Evolutionary conservation across 2,113 vertebrate species (phyloP).

Genomic region (Paramisgurnus dabryanus): DNA sequence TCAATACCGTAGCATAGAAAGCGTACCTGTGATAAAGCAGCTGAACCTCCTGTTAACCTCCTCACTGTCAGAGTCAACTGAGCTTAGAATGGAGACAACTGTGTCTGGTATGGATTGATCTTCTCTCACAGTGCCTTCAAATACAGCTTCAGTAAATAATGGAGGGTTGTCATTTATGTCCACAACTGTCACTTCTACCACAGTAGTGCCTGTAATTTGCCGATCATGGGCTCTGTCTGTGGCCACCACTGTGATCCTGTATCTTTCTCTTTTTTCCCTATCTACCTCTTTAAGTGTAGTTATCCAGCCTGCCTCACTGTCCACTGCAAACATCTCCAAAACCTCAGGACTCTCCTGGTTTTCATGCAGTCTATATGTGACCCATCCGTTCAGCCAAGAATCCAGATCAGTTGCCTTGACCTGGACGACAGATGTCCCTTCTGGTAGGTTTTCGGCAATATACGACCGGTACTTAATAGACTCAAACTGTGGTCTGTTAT

Average conservation of each 20-base stretch:
- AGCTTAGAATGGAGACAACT: constrained; percentile 79
- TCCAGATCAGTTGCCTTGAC: constrained; percentile 79
- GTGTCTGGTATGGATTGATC: constrained; percentile 76
- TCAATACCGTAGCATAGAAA: background rate
- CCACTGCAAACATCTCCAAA: constrained; percentile 77
- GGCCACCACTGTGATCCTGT: constrained; percentile 74
- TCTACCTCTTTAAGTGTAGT: constrained; percentile 80
- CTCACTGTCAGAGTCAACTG: constrained; percentile 78
- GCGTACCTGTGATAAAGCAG: constrained; percentile 82
- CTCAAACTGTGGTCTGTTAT: constrained; percentile 81
- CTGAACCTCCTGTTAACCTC: constrained; percentile 77
- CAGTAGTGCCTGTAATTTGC: constrained; percentile 70
- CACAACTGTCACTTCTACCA: constrained; percentile 78
- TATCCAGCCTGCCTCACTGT: constrained; percentile 81
- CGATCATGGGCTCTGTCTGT: constrained; percentile 77
- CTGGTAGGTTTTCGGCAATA: constrained; percentile 80
- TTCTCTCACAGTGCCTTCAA: constrained; percentile 84
- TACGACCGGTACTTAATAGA: constrained; percentile 79
- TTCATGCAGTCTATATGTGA: constrained; percentile 76
- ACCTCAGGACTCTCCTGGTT: constrained; percentile 70
- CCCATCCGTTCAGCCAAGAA: constrained; percentile 78
- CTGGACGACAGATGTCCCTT: constrained; percentile 78
- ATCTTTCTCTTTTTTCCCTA: constrained; percentile 72
- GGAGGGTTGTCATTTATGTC: constrained; percentile 84
- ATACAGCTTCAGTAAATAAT: constrained; percentile 81